A percentile compares a stretch with the other conserved stretches of the same genome.
Conservation (phyloP, 2,888 invertebrate genomes). For the Clivina fossor region DNA sequence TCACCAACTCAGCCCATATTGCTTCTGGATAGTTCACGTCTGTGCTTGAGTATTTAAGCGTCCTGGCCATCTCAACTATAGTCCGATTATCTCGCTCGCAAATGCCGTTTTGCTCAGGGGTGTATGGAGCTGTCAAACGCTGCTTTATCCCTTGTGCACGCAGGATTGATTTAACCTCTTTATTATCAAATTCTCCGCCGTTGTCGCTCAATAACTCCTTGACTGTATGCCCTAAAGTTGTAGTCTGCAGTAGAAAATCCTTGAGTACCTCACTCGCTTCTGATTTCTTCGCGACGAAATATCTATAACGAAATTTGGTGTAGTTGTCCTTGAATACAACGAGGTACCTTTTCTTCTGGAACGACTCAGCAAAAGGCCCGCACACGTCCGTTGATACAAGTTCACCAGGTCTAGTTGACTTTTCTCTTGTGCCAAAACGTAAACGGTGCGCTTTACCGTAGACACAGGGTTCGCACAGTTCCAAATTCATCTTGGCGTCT, state of each 20-base stretch:
- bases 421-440: constrained; percentile 41
- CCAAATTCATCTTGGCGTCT: constrained; percentile 38
- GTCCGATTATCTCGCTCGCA: constrained; percentile 41
- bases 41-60: constrained; percentile 40
- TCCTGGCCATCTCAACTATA: constrained; percentile 43
- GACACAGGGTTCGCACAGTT: constrained; percentile 43
- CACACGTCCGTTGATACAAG: constrained; percentile 43
- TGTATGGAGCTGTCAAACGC: constrained; percentile 39
- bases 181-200: constrained; percentile 44
- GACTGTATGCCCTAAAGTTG: constrained; percentile 40
- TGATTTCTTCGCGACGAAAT: constrained; percentile 40
- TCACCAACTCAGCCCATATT: constrained; percentile 42
- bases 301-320: constrained; percentile 42
- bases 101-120: constrained; percentile 40
- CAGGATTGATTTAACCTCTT: constrained; percentile 39
- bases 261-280: constrained; percentile 39
- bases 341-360: constrained; percentile 36
- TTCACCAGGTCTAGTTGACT: constrained; percentile 40
- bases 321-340: constrained; percentile 38
- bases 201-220: constrained; percentile 45
- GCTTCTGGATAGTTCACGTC: constrained; percentile 35
- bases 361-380: constrained; percentile 40
- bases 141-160: constrained; percentile 37
- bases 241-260: constrained; percentile 39
- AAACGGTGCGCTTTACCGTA: constrained; percentile 43